Conservation (phyloP, 2,113 vertebrate genomes). For the Gavialis gangeticus region DNA sequence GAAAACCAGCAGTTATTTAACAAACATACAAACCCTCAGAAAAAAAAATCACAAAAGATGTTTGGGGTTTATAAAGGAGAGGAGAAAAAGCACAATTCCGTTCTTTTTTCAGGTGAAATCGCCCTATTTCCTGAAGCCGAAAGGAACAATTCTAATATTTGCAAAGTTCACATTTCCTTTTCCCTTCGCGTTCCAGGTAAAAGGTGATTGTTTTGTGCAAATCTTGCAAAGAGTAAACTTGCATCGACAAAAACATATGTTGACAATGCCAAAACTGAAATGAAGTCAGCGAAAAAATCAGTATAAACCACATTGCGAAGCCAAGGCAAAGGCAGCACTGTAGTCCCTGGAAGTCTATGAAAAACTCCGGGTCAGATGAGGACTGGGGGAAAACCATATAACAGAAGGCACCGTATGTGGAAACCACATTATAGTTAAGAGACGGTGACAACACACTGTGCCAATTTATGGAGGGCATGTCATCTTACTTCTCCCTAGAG, state of each 20-base stretch:
- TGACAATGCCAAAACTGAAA: not conserved
- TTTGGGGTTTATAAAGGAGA: too few species aligned
- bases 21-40: fast-evolving
- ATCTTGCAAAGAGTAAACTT: not conserved
- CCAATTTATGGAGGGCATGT: not conserved
- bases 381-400: not conserved
- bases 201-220: not conserved
- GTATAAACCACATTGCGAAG: not conserved
- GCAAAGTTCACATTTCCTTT: not conserved
- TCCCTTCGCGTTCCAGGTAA: not conserved
- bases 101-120: not conserved
- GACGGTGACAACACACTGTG: not conserved
- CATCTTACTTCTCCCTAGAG: not conserved
- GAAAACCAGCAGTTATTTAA: too few species aligned
- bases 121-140: not conserved
- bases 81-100: not conserved
- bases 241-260: not conserved
- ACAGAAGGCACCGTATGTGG: not conserved
- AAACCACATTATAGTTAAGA: not conserved
- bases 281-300: not conserved
- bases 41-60: too few species aligned
- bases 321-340: not conserved
- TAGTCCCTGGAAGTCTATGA: not conserved
- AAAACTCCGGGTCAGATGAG: not conserved
- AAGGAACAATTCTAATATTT: not conserved